These are phyloP conservation scores for Opisthograptis luteolata DNA, from an alignment of 2,888 invertebrate genomes.

Conservation along the genomic window DNA sequence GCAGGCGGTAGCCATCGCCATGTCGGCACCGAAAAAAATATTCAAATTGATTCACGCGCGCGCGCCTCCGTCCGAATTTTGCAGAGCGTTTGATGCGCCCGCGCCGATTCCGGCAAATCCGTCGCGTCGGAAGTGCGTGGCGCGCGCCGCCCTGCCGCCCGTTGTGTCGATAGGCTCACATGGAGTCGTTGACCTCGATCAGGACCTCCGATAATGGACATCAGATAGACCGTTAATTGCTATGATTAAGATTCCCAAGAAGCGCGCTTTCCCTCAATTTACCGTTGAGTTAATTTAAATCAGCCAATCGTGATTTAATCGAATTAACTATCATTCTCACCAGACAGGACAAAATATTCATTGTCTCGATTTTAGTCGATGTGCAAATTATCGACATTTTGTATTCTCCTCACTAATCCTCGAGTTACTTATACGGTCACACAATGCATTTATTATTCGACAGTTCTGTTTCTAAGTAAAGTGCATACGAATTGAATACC, in stretches of 20 bases:
- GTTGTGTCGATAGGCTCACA: constrained; percentile 77
- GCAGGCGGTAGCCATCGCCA: constrained; percentile 68
- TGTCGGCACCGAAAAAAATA: constrained; percentile 78
- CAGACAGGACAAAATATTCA: constrained; percentile 34
- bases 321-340: neutral
- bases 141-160: constrained; percentile 69
- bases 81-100: constrained; percentile 82
- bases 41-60: constrained; percentile 83
- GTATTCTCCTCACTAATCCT: constrained; percentile 81
- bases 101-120: constrained; percentile 84
- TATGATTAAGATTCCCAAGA: constrained; percentile 55
- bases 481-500: constrained; percentile 74
- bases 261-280: neutral
- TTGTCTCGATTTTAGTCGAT: constrained; percentile 37
- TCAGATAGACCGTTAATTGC: constrained; percentile 65
- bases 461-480: constrained; percentile 82
- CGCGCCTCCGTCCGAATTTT: constrained; percentile 80
- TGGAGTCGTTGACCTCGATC: constrained; percentile 78
- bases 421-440: constrained; percentile 74
- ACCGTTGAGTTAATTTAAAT: neutral
- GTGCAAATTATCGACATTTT: constrained; percentile 72
- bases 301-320: neutral
- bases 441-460: constrained; percentile 84
- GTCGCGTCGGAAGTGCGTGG: constrained; percentile 83
- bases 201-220: constrained; percentile 69